Conservation (phyloP, 2,113 vertebrate genomes). For the Rhizomys pruinosus region DNA sequence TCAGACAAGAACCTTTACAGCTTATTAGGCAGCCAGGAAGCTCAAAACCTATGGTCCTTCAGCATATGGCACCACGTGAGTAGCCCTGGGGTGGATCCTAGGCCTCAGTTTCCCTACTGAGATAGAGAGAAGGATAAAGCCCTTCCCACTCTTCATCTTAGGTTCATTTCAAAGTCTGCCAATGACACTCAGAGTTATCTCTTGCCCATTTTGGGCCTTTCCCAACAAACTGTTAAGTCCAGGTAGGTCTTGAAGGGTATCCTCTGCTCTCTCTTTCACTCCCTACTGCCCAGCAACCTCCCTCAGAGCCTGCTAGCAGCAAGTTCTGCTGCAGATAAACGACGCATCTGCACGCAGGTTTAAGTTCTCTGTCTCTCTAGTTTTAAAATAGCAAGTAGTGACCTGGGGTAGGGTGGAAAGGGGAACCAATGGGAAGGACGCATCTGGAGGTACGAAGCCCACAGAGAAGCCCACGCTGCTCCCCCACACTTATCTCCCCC, state of each 20-base stretch:
- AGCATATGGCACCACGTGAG: no score
- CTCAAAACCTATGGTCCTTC: not conserved
- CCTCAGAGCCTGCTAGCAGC: not conserved
- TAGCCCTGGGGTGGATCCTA: not conserved
- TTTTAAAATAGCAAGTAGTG: slow-evolving; percentile 17
- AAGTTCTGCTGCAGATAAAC: not conserved
- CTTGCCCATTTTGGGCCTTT: not conserved
- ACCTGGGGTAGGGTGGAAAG: not conserved
- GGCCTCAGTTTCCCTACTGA: not conserved
- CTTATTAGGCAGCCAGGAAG: not conserved
- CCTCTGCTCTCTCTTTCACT: not conserved
- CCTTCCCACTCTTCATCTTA: not conserved
- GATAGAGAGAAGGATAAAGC: not conserved
- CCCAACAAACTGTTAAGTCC: not conserved
- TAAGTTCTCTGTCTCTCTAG: not conserved
- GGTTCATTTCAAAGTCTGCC: not conserved
- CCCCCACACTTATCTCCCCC: not conserved
- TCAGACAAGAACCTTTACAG: not conserved
- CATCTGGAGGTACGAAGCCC: not conserved
- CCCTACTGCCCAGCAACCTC: not conserved
- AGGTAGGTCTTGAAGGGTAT: not conserved
- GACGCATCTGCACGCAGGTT: not conserved
- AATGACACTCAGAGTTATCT: not conserved
- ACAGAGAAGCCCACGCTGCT: accelerated
- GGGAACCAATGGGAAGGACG: accelerated